Base-by-base conservation (phyloP, 2,113 vertebrate genomes). In the Gambusia holbrooki region DNA sequence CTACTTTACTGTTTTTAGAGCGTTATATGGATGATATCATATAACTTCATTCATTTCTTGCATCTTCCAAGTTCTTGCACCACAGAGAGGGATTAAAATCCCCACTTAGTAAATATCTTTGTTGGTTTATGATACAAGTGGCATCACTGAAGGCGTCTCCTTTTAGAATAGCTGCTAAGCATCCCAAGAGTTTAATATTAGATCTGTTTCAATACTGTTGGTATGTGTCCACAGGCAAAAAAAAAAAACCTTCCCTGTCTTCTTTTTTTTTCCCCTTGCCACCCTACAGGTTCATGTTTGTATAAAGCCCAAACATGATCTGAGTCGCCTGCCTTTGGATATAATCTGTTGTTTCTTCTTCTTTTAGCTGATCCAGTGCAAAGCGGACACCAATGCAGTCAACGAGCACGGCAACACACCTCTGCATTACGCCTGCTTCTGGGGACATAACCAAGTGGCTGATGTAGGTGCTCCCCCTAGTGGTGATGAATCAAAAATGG, bases 341-440 rank as follows among this genome's bases (percentile, higher is more conserved):
- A 0, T 79, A 84, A 82, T 88, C 73, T 15, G 66, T 65, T 87
- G 81, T 84, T 75, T 87, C 63, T 75, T 19, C 65, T 65, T 84
- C 35, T 80, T 84, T n/a, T 83, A 98, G 97, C 91, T 99, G 84
- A 93, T 99, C 73, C 97, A 99, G 92, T 97, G 96, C 92, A 99
- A 99, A 90, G 98, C 96, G 2, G 98, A 99, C 85, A 96, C 96
- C 80, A 98, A 98, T 4, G 95, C 97, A 0, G 95, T 96, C 71
- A 99, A 99, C 0, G 98, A 99, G 75, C 98, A 99, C 0, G 97
- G 98, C 19, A 99, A 99, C 92, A 95, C 97, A 0, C 95, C 98
- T 0, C 95, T 99, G 84, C 98, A 99, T 92, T 99, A 99, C 0
- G 97, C 97, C 86, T 99, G 98, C 88, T 99, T 99, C 93, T 99